Conservation (phyloP, 2,888 invertebrate species). For the Argyra leucocephala region DNA sequence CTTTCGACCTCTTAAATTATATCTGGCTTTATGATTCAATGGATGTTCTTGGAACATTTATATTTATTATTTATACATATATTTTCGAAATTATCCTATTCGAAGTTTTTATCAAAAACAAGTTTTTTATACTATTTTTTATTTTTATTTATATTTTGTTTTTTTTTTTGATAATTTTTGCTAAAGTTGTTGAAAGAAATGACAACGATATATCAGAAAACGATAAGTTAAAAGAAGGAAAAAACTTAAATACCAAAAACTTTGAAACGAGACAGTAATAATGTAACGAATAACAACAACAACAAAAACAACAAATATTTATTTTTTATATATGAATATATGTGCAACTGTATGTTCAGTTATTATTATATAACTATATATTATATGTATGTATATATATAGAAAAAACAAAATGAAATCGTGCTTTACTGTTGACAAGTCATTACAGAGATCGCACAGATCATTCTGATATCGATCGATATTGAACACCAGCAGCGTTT, state of each 20-base stretch:
- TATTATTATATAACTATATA: too few species aligned
- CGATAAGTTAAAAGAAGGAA: neutral
- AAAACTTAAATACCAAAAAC: neutral
- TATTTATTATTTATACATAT: too few species aligned
- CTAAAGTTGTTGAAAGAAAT: slow-evolving; percentile 1
- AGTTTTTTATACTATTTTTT: neutral
- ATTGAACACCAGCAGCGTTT: slow-evolving; percentile 6
- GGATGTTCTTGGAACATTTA: too few species aligned
- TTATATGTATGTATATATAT: neutral
- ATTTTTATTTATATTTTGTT: too few species aligned
- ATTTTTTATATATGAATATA: too few species aligned
- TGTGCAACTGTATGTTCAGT: too few species aligned
- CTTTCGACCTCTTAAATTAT: too few species aligned
- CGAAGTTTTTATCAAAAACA: neutral
- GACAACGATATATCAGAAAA: neutral
- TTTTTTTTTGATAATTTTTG: neutral
- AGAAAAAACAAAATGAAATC: neutral
- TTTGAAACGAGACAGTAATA: neutral
- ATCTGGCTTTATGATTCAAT: too few species aligned
- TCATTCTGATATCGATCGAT: slow-evolving; percentile 6
- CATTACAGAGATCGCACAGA: slow-evolving; percentile 6
- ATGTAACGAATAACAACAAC: neutral
- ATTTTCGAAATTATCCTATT: neutral
- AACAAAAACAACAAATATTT: neutral
- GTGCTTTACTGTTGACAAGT: slow-evolving; percentile 6